Percentiles rank a stretch among this genome's conserved stretches.
Evolutionary conservation across 2,888 invertebrate species (phyloP).

Genomic region (Cantharis flavilabris): DNA sequence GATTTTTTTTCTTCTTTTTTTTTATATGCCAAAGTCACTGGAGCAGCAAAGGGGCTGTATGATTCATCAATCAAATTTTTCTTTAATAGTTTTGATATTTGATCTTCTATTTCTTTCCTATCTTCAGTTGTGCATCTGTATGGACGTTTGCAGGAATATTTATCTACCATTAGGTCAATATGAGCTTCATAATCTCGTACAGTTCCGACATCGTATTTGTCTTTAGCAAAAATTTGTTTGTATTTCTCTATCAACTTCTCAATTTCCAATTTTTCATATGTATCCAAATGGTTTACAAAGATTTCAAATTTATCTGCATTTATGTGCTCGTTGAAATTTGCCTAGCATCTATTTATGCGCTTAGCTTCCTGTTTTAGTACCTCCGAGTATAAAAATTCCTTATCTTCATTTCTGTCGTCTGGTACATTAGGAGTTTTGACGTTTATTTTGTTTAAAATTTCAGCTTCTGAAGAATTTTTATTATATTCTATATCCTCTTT

Average conservation of each 20-base stretch:
- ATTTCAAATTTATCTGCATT: neutral
- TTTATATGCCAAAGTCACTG: neutral
- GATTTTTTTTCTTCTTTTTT: neutral
- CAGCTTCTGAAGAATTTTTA: neutral
- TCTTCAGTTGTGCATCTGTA: neutral
- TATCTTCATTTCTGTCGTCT: neutral
- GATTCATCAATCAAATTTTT: constrained; percentile 1
- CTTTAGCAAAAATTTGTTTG: neutral
- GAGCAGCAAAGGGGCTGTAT: neutral
- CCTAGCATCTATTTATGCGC: too few relatives aligned
- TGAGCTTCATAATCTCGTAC: neutral
- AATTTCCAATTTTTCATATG: neutral
- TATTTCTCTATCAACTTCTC: neutral
- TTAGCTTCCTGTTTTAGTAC: too few relatives aligned
- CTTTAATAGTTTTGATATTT: neutral
- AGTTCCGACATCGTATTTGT: neutral
- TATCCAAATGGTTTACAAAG: neutral
- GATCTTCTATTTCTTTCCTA: neutral
- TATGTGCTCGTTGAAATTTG: neutral
- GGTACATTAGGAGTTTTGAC: neutral
- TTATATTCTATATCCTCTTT: neutral
- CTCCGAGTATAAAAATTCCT: too few relatives aligned
- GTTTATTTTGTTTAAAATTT: neutral
- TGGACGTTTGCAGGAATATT: neutral
- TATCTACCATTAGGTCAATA: neutral